Evolutionary conservation across 2,888 invertebrate genomes (phyloP).

Genomic region (Tinea semifulvella): DNA sequence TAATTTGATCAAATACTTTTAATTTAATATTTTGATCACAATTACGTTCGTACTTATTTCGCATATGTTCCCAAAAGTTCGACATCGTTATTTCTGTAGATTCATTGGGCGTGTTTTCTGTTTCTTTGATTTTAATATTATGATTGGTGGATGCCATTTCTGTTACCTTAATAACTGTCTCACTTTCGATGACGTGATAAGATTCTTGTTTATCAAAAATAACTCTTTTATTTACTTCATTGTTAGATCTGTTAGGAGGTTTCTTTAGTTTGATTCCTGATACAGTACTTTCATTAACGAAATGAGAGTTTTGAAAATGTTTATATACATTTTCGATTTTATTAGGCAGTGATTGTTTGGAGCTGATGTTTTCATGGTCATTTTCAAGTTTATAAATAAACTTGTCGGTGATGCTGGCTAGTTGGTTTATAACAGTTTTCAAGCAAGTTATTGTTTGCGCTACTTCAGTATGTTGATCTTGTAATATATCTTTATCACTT

Average conservation of each 20-base stretch:
- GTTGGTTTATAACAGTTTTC: constrained; percentile 33
- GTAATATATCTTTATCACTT: too few relatives aligned
- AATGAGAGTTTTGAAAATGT: too few relatives aligned
- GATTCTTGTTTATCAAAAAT: constrained; percentile 23
- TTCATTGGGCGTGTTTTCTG: constrained; percentile 17
- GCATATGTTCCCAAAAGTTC: too few relatives aligned
- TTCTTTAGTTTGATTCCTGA: neutral
- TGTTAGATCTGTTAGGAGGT: neutral
- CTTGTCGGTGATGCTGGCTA: constrained; percentile 33
- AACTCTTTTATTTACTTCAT: neutral
- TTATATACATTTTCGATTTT: too few relatives aligned
- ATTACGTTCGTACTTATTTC: too few relatives aligned
- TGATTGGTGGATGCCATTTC: constrained; percentile 40
- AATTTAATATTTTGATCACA: too few relatives aligned
- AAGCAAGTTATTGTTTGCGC: constrained; percentile 38
- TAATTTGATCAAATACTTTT: too few relatives aligned
- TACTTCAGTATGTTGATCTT: too few relatives aligned
- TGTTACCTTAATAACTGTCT: constrained; percentile 45
- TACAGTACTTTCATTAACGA: too few relatives aligned
- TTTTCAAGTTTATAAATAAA: constrained; percentile 23
- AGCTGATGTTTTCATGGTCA: neutral
- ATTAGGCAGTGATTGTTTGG: too few relatives aligned
- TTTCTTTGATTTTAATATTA: constrained; percentile 21
- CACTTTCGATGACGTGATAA: constrained; percentile 47
- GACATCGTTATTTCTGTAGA: too few relatives aligned